Percentiles rank a stretch among this genome's conserved stretches.
phyloP scores from a whole-genome alignment of 2,113 vertebrate genomes.

The Plecturocebus donacophilus region DNA sequence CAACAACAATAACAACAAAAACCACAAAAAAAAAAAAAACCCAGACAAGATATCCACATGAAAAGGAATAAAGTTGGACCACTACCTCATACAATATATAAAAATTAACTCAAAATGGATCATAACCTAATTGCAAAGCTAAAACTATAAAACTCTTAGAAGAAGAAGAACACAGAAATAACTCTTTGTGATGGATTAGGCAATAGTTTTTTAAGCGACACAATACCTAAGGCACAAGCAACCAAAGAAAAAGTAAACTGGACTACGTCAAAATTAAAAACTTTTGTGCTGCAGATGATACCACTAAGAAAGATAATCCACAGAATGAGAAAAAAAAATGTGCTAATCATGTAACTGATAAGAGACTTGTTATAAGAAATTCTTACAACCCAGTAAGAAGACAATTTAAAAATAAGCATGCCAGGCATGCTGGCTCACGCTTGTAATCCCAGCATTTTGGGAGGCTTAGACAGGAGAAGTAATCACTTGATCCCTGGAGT shows the following conservation, averaged over 20 bases:
- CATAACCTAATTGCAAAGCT: neutral
- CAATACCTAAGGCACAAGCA: neutral
- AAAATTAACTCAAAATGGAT: slow-evolving; percentile 22
- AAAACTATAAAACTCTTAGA: slow-evolving; percentile 39
- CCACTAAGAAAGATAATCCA: slow-evolving; percentile 30
- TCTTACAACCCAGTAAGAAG: neutral
- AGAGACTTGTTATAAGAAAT: neutral
- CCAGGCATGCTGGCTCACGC: too few relatives aligned
- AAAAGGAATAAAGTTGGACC: slow-evolving; percentile 6
- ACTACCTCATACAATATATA: neutral
- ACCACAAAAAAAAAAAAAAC: too few relatives aligned
- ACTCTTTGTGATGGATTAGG: neutral
- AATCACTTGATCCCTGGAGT: too few relatives aligned
- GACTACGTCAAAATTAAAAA: neutral
- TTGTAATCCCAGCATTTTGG: too few relatives aligned
- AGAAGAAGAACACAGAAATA: neutral
- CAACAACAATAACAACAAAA: too few relatives aligned
- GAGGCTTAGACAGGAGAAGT: too few relatives aligned
- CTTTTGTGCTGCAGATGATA: neutral
- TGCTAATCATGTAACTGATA: slow-evolving; percentile 34
- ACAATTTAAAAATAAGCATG: slow-evolving; percentile 28
- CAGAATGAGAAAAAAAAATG: slow-evolving; percentile 27
- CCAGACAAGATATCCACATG: neutral
- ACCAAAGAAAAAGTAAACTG: neutral
- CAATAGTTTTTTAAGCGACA: neutral